Evolutionary conservation across 2,888 invertebrate species (phyloP).

Genomic region (Galerucella calmariensis): DNA sequence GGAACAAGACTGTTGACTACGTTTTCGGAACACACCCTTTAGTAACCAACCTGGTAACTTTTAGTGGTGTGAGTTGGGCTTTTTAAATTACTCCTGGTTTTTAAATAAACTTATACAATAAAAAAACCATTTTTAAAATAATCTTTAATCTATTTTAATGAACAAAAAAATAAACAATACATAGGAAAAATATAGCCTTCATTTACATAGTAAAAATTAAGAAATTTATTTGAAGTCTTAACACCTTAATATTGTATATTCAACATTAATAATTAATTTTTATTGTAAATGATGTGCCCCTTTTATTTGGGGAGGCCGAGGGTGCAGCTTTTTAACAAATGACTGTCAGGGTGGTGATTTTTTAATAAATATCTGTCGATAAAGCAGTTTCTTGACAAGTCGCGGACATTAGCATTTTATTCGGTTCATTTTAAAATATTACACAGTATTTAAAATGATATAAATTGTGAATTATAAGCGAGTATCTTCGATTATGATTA

Average conservation of each 20-base stretch:
- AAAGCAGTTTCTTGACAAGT: too few species aligned
- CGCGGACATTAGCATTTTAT: background rate
- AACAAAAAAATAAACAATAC: conserved; percentile 51
- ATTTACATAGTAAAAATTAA: conserved; percentile 52
- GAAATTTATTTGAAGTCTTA: conserved; percentile 49
- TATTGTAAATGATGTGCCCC: too few species aligned
- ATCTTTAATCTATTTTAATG: conserved; percentile 51
- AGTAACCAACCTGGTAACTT: too few species aligned
- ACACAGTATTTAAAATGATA: conserved; percentile 27
- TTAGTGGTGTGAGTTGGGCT: too few species aligned
- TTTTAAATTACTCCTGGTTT: too few species aligned
- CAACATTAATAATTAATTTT: too few species aligned
- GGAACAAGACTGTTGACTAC: too few species aligned
- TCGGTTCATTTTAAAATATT: conserved; percentile 24
- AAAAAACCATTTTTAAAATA: conserved; percentile 41
- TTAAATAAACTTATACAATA: too few species aligned
- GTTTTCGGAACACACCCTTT: too few species aligned
- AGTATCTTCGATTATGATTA: conserved; percentile 28
- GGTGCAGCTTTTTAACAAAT: too few species aligned
- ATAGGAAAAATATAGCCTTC: conserved; percentile 53
- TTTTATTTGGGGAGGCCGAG: too few species aligned
- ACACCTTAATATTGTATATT: conserved; percentile 29
- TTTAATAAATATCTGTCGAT: too few species aligned
- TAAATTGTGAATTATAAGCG: conserved; percentile 24
- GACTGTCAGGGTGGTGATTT: background rate